A percentile compares a stretch with the other conserved stretches of the same genome.
Conservation (phyloP, 2,797 vertebrate species). For the Dallia pectoralis region DNA sequence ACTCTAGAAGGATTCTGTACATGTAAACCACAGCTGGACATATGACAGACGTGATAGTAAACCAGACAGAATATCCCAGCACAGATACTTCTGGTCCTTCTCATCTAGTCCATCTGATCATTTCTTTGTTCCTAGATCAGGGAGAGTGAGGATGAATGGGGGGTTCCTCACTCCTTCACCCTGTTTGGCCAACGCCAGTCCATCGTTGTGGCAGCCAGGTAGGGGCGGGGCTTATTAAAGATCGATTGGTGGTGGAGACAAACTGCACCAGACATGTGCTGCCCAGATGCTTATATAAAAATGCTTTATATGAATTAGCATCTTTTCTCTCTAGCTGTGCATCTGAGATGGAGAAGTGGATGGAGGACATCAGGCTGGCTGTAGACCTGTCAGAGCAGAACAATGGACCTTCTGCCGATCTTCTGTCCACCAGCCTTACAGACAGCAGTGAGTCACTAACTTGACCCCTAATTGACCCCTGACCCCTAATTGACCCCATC, state of each 20-base stretch:
- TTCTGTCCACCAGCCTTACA: slow-evolving; percentile 79
- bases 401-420: slow-evolving; percentile 73
- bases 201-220: slow-evolving; percentile 93
- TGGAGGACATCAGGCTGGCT: slow-evolving; percentile 95
- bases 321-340: slow-evolving; percentile 73
- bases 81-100: too few species aligned
- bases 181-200: slow-evolving; percentile 88
- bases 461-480: slow-evolving; percentile 56
- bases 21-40: too few species aligned
- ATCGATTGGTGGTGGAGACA: neutral
- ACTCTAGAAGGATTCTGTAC: too few species aligned
- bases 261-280: neutral
- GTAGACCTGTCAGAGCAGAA: slow-evolving; percentile 89
- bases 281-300: slow-evolving; percentile 20
- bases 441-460: slow-evolving; percentile 84
- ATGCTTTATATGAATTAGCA: too few species aligned
- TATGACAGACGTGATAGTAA: too few species aligned
- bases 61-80: too few species aligned
- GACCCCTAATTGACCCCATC: neutral
- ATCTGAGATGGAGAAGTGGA: slow-evolving; percentile 93
- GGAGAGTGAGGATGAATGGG: slow-evolving; percentile 95
- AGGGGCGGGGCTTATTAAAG: slow-evolving; percentile 19
- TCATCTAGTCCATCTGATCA: too few species aligned
- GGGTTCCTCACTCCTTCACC: slow-evolving; percentile 91
- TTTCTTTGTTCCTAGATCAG: slow-evolving; percentile 75